A percentile compares a stretch with the other conserved stretches of the same genome.
phyloP scores from a whole-genome alignment of 1,140 invertebrate species.

The Aporrectodea caliginosa region DNA sequence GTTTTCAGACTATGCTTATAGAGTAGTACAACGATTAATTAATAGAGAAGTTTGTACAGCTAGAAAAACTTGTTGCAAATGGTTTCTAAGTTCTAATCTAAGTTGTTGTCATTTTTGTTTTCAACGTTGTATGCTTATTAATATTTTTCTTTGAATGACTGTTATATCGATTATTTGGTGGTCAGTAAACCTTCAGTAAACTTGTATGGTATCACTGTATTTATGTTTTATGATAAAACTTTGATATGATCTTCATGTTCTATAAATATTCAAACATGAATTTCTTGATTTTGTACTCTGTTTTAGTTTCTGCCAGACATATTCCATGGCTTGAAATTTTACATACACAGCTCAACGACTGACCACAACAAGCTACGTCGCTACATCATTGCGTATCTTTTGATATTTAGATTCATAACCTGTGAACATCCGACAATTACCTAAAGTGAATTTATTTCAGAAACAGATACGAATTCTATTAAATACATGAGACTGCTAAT shows the following conservation, averaged over 20 bases:
- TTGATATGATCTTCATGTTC: background rate
- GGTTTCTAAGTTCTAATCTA: background rate
- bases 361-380: background rate
- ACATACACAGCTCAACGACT: background rate
- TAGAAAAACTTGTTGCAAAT: background rate
- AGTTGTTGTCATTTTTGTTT: no score
- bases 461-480: no score
- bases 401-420: no score
- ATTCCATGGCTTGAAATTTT: background rate
- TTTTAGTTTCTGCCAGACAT: background rate
- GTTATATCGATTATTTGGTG: no score
- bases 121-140: no score
- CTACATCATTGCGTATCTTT: background rate
- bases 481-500: no score
- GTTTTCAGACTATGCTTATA: no score
- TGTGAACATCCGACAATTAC: no score
- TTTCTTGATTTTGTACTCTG: background rate
- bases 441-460: no score
- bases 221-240: background rate
- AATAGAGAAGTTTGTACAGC: background rate
- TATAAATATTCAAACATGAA: background rate
- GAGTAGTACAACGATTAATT: background rate
- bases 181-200: no score
- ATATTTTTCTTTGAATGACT: no score
- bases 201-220: background rate